These are phyloP conservation scores for Lycaena phlaeas DNA, from an alignment of 2,888 invertebrate genomes.

Conservation along the genomic window DNA sequence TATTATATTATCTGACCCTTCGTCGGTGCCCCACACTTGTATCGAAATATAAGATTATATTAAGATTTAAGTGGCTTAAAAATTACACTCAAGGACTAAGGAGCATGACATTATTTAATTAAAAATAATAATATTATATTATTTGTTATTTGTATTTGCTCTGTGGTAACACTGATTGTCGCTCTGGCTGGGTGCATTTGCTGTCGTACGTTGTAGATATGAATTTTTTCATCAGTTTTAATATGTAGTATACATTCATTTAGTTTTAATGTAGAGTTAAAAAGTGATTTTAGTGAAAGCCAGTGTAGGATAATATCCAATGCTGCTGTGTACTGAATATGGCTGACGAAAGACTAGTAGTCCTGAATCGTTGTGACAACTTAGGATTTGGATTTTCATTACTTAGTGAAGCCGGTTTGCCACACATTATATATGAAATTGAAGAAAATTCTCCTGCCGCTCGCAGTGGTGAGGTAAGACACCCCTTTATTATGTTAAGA, in stretches of 20 bases:
- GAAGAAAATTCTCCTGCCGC: conserved; percentile 94
- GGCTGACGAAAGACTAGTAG: conserved; percentile 93
- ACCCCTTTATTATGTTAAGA: not conserved
- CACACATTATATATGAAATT: conserved; percentile 94
- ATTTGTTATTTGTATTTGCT: no score
- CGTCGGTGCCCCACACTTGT: no score
- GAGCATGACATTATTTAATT: no score
- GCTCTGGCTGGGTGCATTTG: conserved; percentile 66
- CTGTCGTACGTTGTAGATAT: conserved; percentile 51
- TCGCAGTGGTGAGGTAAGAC: conserved; percentile 87
- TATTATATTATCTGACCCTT: no score
- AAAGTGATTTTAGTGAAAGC: conserved; percentile 48
- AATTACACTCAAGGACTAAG: no score
- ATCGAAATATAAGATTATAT: no score
- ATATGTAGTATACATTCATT: conserved; percentile 32
- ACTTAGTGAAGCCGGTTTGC: conserved; percentile 91
- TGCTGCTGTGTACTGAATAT: conserved; percentile 75
- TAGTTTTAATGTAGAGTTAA: conserved; percentile 37
- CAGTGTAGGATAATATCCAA: conserved; percentile 54
- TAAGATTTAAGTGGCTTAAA: no score
- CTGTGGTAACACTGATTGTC: no score
- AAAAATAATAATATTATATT: no score
- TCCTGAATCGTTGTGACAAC: conserved; percentile 89
- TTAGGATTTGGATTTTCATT: conserved; percentile 93
- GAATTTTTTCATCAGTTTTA: conserved; percentile 42